Evolutionary conservation across 2,888 invertebrate species (phyloP).

Genomic region (Drosophila vallismaia): DNA sequence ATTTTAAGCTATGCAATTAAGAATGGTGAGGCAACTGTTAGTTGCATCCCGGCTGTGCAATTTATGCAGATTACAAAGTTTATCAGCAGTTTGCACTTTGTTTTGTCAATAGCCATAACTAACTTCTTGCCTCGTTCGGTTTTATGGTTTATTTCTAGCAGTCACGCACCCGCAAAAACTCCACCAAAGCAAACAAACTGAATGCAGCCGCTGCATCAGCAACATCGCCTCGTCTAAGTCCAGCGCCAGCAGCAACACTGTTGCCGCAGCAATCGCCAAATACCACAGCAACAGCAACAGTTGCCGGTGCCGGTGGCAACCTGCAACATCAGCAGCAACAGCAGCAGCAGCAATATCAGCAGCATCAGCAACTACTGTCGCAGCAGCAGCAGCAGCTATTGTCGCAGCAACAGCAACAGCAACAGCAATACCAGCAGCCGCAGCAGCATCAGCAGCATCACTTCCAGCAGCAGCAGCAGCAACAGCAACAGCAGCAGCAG

Average conservation of each 20-base stretch:
- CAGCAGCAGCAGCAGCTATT: conserved; percentile 64
- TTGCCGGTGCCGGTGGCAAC: conserved; percentile 55
- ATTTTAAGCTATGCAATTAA: conserved; percentile 39
- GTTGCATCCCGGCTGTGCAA: conserved; percentile 14
- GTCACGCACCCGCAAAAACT: conserved; percentile 82
- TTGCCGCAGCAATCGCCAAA: conserved; percentile 83
- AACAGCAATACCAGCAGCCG: conserved; percentile 65
- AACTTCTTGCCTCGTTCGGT: conserved; percentile 15
- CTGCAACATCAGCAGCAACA: conserved; percentile 62
- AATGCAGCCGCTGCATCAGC: conserved; percentile 80
- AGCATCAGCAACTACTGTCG: conserved; percentile 60
- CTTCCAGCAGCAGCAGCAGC: conserved; percentile 66
- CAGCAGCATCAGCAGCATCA: conserved; percentile 65
- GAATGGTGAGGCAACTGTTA: conserved; percentile 9
- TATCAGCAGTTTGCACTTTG: conserved; percentile 36
- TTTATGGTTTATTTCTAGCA: conserved; percentile 52
- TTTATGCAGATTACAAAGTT: conserved; percentile 37
- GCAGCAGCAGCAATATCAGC: conserved; percentile 65
- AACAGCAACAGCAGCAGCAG: conserved; percentile 73
- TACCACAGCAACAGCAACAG: conserved; percentile 71
- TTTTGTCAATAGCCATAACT: conserved; percentile 25
- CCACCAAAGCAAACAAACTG: conserved; percentile 82
- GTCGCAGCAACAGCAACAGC: conserved; percentile 67
- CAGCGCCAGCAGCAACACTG: conserved; percentile 78
- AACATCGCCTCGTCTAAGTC: conserved; percentile 82